Evolutionary conservation across 2,797 vertebrate genomes (phyloP).

Genomic region (Oryzias dopingdopingensis): DNA sequence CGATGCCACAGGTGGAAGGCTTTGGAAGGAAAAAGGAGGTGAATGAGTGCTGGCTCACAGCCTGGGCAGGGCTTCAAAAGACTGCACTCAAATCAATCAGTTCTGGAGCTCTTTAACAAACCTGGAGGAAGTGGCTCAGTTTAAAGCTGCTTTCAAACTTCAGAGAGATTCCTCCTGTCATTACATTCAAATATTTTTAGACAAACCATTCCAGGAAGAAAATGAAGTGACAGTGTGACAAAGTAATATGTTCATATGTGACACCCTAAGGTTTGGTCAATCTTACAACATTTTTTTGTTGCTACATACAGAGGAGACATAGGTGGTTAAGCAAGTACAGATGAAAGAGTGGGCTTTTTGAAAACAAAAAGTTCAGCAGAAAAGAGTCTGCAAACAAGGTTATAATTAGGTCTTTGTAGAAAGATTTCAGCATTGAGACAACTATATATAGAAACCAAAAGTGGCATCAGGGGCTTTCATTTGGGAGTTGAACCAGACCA

Average conservation of each 20-base stretch:
- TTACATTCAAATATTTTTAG: constrained; percentile 23
- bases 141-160: constrained; percentile 14
- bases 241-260: constrained; percentile 13
- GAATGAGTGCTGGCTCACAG: constrained; percentile 31
- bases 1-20: constrained; percentile 72
- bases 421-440: constrained; percentile 41
- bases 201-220: constrained; percentile 19
- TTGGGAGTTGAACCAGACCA: too few relatives aligned
- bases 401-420: constrained; percentile 74
- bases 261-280: constrained; percentile 2
- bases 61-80: constrained; percentile 20
- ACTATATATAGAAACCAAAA: constrained; percentile 46
- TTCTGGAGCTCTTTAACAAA: neutral
- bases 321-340: constrained; percentile 68
- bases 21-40: constrained; percentile 48
- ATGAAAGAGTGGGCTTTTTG: constrained; percentile 69
- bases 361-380: constrained; percentile 55
- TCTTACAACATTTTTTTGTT: constrained; percentile 58
- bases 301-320: constrained; percentile 72
- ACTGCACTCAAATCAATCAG: constrained; percentile 20
- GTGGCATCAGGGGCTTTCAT: constrained; percentile 5
- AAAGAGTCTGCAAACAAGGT: constrained; percentile 56
- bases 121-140: neutral
- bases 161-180: constrained; percentile 24
- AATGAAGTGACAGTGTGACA: constrained; percentile 19